Evolutionary conservation across 2,113 vertebrate species (phyloP).

Genomic region (Bos indicus): DNA sequence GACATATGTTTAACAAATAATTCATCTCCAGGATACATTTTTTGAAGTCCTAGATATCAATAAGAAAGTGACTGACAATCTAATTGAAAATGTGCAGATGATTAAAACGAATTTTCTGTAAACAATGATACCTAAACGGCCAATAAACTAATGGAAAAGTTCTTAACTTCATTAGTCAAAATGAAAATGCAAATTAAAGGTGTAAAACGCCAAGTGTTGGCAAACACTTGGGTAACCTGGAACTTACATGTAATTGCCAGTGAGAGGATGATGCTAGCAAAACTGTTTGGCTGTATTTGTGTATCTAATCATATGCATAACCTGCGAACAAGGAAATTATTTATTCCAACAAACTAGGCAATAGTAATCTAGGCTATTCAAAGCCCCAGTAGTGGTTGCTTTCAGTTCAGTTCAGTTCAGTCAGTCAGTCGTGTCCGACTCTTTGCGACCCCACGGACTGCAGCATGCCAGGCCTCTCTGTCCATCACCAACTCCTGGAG

Average conservation of each 20-base stretch:
- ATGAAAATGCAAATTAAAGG: not conserved
- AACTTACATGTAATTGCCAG: not conserved
- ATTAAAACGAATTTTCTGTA: not conserved
- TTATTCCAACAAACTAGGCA: not conserved
- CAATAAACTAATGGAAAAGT: not conserved
- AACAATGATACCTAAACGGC: not conserved
- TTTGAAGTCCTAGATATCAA: not conserved
- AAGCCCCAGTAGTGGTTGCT: not conserved
- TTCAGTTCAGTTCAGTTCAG: not conserved
- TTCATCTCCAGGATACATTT: not conserved
- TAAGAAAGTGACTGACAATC: not conserved
- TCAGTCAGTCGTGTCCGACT: accelerated
- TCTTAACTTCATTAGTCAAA: not conserved
- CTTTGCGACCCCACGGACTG: not conserved
- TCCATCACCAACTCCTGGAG: not conserved
- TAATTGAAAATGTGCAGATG: not conserved
- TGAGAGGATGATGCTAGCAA: not conserved
- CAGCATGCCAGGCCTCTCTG: not conserved
- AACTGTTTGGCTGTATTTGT: not conserved
- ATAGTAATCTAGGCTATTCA: not conserved
- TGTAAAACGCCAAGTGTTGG: not conserved
- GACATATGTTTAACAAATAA: not conserved
- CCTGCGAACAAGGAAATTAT: not conserved
- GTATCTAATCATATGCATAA: not conserved
- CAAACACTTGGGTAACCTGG: not conserved